phyloP scores from a whole-genome alignment of 2,888 invertebrate species.

The Eristalinus aeneus region DNA sequence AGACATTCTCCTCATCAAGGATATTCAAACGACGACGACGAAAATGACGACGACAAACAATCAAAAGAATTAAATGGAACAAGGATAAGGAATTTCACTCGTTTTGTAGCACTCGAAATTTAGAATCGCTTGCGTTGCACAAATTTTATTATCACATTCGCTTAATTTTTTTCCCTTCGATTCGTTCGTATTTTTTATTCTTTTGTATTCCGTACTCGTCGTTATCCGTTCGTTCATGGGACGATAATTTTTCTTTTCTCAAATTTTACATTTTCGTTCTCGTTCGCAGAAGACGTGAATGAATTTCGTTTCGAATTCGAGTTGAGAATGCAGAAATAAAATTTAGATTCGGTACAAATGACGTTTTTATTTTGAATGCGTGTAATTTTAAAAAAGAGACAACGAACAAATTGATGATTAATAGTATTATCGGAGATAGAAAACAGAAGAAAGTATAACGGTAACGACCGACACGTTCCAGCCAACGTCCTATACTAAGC shows the following conservation, averaged over 20 bases:
- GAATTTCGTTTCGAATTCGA: conserved; percentile 10
- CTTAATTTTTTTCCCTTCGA: conserved; percentile 9
- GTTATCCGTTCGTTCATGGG: conserved; percentile 52
- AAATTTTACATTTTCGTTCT: neutral
- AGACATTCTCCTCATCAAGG: conserved; percentile 28
- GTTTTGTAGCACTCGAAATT: conserved; percentile 47
- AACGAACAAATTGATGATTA: conserved; percentile 68
- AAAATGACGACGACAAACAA: neutral
- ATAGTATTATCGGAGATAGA: conserved; percentile 67
- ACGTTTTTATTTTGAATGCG: neutral
- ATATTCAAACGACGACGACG: neutral
- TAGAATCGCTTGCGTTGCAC: conserved; percentile 46
- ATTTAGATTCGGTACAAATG: neutral
- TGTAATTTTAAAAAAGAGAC: conserved; percentile 12
- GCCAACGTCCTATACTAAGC: conserved; percentile 72
- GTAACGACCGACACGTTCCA: conserved; percentile 72
- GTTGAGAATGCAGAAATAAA: conserved; percentile 4
- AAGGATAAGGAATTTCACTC: conserved; percentile 37
- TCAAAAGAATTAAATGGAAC: conserved; percentile 23
- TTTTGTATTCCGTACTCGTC: conserved; percentile 45
- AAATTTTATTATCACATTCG: conserved; percentile 61
- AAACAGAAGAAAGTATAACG: conserved; percentile 70
- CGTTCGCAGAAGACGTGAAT: neutral
- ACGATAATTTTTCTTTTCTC: neutral
- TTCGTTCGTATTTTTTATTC: neutral